Percentiles rank a stretch among this genome's conserved stretches.
Evolutionary conservation across 2,888 invertebrate genomes (phyloP).

Genomic region (Caenorhabditis becei): DNA sequence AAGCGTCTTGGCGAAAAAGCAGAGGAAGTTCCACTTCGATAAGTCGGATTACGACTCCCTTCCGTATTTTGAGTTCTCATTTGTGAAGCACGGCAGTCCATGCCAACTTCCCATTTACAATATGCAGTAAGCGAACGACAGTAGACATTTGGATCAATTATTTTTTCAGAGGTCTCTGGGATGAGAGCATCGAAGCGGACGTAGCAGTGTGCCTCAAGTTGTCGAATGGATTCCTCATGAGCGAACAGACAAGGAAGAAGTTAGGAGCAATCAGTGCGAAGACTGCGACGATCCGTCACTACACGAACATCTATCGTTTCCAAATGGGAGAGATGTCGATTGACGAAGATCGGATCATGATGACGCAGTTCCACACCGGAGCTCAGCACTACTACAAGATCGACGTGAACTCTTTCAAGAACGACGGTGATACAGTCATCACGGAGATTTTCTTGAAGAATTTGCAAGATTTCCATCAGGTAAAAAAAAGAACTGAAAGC

Average conservation of each 20-base stretch:
- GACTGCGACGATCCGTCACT: constrained; percentile 17
- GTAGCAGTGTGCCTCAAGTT: constrained; percentile 20
- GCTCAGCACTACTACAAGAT: constrained; percentile 27
- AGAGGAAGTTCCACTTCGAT: background rate
- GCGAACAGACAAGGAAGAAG: constrained; percentile 16
- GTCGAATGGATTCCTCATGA: constrained; percentile 23
- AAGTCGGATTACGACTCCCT: constrained; percentile 6
- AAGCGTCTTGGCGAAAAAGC: background rate
- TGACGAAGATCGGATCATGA: background rate
- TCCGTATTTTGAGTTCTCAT: constrained; percentile 35
- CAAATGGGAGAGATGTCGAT: constrained; percentile 13
- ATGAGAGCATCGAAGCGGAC: background rate
- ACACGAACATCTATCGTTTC: constrained; percentile 39
- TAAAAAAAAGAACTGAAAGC: background rate
- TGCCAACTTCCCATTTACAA: constrained; percentile 11
- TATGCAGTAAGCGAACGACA: background rate
- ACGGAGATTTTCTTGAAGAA: constrained; percentile 28
- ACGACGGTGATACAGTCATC: constrained; percentile 36
- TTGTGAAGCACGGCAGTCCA: background rate
- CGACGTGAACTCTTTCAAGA: background rate
- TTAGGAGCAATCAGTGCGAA: constrained; percentile 20
- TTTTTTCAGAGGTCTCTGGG: constrained; percentile 25
- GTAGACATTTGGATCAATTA: background rate
- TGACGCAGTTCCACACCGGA: constrained; percentile 38
- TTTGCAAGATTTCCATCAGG: constrained; percentile 44